Base-by-base conservation (phyloP, 2,888 invertebrate species). In the Choreutis nemorana region DNA sequence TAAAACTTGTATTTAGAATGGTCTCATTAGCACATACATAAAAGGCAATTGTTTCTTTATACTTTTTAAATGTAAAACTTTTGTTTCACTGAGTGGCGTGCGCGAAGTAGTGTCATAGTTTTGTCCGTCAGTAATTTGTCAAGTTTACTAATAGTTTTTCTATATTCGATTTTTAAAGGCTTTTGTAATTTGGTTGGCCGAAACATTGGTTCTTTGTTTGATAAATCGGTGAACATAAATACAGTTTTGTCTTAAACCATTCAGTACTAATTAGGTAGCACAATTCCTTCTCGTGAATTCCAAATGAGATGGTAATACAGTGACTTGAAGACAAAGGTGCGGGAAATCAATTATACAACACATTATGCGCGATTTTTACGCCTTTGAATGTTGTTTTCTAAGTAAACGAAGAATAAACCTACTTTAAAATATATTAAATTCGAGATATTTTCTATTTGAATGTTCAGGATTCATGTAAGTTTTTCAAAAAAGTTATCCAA, bases 221-320 rank as follows among this genome's bases (percentile, higher is more conserved):
- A 77, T 62, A 72, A 75, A 78, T 77, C 41, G 64, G 50, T 58
- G 68, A 71, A 71, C 78, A 78, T 78, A 78, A 78, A 78, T 78
- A 78, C 63, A 47, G 45, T 57, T 70, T 78, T 78, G 78, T 78
- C 62, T 72, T 57, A 57, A 45, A 44, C 52, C 57, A 68, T 77
- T 75, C 64, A 61, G 47, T 56, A 67, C 44, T 75, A 73, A 77
- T 77, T 70, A 75, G 78, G 77, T 77, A 78, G 78, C 78, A 72
- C 67, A 71, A 77, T 78, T 73, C 61, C 63, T 62, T 66, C 63
- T 71, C 58, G 61, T 75, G 75, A 67, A 77, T 75, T 63, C 52
- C 47, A 71, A 67, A 77, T 73, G 66, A 73, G 70, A 48, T 44
- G 55, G 51, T 53, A 65, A 53, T 55, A 51, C 44, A 44, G 44